Percentiles rank a stretch among this genome's conserved stretches.
These are phyloP conservation scores for Nibea coibor DNA, from an alignment of 2,113 vertebrate species.

Conservation along the genomic window DNA sequence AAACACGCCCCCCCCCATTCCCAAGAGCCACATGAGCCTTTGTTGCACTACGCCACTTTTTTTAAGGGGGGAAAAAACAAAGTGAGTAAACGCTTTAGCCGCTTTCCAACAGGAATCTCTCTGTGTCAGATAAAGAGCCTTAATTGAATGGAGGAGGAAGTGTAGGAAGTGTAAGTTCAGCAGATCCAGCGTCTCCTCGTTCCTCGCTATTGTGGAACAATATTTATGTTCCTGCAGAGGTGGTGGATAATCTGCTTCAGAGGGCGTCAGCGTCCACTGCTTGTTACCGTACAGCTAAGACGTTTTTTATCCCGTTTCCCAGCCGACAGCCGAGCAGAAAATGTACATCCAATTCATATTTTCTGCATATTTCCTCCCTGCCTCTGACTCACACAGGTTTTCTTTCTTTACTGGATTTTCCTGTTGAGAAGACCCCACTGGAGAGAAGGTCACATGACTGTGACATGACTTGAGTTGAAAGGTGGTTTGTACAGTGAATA, in stretches of 20 bases:
- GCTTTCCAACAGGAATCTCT: constrained; percentile 77
- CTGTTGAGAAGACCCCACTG: background rate
- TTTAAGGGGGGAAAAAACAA: constrained; percentile 51
- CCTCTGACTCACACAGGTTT: background rate
- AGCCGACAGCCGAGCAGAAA: constrained; percentile 1
- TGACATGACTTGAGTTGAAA: constrained; percentile 11
- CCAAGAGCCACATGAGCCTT: constrained; percentile 52
- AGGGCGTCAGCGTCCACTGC: constrained; percentile 7
- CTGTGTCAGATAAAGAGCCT: constrained; percentile 75
- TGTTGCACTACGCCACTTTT: constrained; percentile 58
- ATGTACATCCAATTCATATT: constrained; percentile 25
- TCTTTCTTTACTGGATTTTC: constrained; percentile 15
- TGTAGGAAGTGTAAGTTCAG: constrained; percentile 79
- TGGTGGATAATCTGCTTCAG: constrained; percentile 56
- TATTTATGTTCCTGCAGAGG: constrained; percentile 75
- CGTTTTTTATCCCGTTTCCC: constrained; percentile 23
- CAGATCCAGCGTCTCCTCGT: constrained; percentile 57
- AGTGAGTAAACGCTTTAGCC: constrained; percentile 56
- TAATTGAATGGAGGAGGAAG: constrained; percentile 84
- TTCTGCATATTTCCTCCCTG: constrained; percentile 29
- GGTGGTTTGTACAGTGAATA: background rate
- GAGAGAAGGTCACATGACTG: constrained; percentile 1
- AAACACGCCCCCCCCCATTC: constrained; percentile 20
- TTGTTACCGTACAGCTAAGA: background rate
- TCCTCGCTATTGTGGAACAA: constrained; percentile 64